phyloP scores from a whole-genome alignment of 2,888 invertebrate genomes.

The Boloria euphrosyne region DNA sequence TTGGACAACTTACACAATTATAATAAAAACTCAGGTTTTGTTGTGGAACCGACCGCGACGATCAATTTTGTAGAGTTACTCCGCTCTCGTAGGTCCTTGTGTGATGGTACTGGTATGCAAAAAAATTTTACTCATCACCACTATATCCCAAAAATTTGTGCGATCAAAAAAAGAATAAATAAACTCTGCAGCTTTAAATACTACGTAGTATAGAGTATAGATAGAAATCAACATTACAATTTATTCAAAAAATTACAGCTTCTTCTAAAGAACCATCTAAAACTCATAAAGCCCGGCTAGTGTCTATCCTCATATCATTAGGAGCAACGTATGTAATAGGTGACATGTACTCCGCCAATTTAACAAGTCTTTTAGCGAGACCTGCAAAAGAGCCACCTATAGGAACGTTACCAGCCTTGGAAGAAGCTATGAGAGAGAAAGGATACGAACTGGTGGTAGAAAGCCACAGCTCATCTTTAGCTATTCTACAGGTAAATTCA shows the following conservation, averaged over 20 bases:
- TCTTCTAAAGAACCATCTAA: slow-evolving; percentile 84
- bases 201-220: no score
- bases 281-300: slow-evolving; percentile 85
- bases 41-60: no score
- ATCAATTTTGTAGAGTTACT: no score
- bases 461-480: slow-evolving; percentile 86
- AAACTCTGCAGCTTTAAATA: no score
- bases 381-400: slow-evolving; percentile 88
- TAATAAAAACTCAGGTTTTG: no score
- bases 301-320: slow-evolving; percentile 87
- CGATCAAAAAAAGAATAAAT: not conserved
- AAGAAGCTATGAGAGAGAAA: slow-evolving; percentile 84
- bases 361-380: slow-evolving; percentile 87
- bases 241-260: slow-evolving; percentile 49
- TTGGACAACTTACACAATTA: no score
- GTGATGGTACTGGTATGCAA: no score
- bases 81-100: no score
- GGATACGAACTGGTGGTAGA: slow-evolving; percentile 87
- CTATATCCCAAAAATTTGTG: not conserved
- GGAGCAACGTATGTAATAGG: slow-evolving; percentile 90
- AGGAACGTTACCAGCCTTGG: slow-evolving; percentile 84
- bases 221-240: no score
- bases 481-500: slow-evolving; percentile 83
- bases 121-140: no score
- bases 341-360: slow-evolving; percentile 90